These are phyloP conservation scores for Andricus grossulariae DNA, from an alignment of 1,140 invertebrate species.

Conservation along the genomic window DNA sequence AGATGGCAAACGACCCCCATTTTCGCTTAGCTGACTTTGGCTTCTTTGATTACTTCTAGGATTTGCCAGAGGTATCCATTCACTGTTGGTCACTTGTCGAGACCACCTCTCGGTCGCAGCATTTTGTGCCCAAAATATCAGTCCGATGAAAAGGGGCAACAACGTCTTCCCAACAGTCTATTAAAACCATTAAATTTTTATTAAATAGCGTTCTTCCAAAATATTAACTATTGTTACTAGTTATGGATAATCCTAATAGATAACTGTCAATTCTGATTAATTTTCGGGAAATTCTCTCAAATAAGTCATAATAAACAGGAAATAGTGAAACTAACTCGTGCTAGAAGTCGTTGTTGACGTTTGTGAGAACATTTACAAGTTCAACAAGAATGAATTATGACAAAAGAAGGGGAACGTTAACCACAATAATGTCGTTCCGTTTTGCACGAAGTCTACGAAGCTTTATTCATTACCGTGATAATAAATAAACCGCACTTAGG, in stretches of 20 bases:
- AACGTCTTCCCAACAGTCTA: constrained; percentile 25
- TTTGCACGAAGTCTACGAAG: neutral
- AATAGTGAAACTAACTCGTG: too few relatives aligned
- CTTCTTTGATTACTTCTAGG: constrained; percentile 50
- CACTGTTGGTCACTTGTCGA: constrained; percentile 70
- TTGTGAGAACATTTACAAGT: too few relatives aligned
- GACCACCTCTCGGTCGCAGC: constrained; percentile 67
- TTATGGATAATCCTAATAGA: too few relatives aligned
- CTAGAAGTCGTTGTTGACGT: too few relatives aligned
- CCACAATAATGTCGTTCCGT: neutral
- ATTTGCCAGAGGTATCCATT: constrained; percentile 71
- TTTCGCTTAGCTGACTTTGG: constrained; percentile 46
- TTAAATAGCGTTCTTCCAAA: neutral
- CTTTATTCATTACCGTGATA: neutral
- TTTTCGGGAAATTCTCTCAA: constrained; percentile 20
- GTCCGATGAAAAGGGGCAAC: constrained; percentile 45
- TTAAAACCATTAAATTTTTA: neutral
- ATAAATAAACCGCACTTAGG: constrained; percentile 1
- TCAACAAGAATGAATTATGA: too few relatives aligned
- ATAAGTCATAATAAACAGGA: neutral
- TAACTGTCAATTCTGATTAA: neutral
- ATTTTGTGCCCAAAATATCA: constrained; percentile 34
- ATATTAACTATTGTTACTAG: too few relatives aligned
- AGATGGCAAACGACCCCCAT: constrained; percentile 43
- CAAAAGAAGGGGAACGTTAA: too few relatives aligned